A percentile compares a stretch with the other conserved stretches of the same genome.
phyloP scores from a whole-genome alignment of 2,113 vertebrate species.

The Triplophysa tibetana region DNA sequence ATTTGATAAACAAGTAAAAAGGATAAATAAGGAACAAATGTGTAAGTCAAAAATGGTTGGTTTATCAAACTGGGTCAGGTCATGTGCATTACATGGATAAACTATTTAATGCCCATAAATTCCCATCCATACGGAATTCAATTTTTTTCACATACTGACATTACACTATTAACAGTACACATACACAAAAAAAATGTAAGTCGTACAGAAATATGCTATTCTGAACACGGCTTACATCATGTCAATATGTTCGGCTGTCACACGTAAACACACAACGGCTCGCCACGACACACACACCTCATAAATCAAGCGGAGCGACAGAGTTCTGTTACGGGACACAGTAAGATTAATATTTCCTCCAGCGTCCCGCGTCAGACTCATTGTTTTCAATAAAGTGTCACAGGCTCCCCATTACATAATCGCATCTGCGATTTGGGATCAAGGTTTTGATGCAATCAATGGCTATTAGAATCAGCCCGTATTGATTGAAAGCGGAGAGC shows the following conservation, averaged over 20 bases:
- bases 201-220: background rate
- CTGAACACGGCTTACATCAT: background rate
- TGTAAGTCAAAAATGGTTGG: no score
- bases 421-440: slow-evolving; percentile 77
- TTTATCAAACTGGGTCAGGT: no score
- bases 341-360: slow-evolving; percentile 73
- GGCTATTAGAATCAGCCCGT: slow-evolving; percentile 77
- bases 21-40: no score
- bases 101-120: no score
- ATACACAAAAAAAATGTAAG: no score
- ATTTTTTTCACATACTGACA: no score
- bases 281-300: background rate
- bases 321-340: slow-evolving; percentile 64
- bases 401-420: slow-evolving; percentile 75
- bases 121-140: no score
- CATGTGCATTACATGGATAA: no score
- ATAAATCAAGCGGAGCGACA: slow-evolving; percentile 52
- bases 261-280: slow-evolving; percentile 25
- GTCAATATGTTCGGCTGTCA: slow-evolving; percentile 16
- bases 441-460: slow-evolving; percentile 80
- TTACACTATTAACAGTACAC: no score
- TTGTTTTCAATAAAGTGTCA: slow-evolving; percentile 83
- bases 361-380: slow-evolving; percentile 68
- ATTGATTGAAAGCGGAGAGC: slow-evolving; percentile 79
- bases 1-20: no score